Conservation (phyloP, 2,797 vertebrate genomes). For the Gobionotothen gibberifrons region DNA sequence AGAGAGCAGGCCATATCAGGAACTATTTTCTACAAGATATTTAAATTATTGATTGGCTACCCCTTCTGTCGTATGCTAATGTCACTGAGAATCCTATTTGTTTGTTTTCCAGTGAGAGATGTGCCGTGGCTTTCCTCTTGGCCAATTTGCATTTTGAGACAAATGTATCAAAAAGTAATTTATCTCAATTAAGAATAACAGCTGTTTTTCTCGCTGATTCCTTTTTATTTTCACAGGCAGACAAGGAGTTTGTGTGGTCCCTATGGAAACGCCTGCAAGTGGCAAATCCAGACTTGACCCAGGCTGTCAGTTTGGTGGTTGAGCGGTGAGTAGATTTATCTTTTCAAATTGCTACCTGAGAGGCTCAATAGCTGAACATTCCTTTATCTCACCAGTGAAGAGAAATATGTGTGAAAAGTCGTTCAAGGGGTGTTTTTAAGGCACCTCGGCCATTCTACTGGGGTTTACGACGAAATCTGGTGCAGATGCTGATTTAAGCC, state of each 20-base stretch:
- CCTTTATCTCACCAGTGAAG: slow-evolving; percentile 71
- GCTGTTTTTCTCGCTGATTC: slow-evolving; percentile 47
- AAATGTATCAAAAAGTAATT: slow-evolving; percentile 35
- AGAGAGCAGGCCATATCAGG: slow-evolving; percentile 74
- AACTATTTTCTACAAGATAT: slow-evolving; percentile 77
- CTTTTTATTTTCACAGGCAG: slow-evolving; percentile 85
- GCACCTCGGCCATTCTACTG: slow-evolving; percentile 76
- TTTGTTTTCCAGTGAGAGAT: slow-evolving; percentile 56
- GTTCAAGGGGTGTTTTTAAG: slow-evolving; percentile 74
- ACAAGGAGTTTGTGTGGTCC: slow-evolving; percentile 98
- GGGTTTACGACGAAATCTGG: slow-evolving; percentile 83
- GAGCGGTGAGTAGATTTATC: slow-evolving; percentile 89
- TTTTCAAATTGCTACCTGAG: slow-evolving; percentile 73
- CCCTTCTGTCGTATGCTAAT: slow-evolving; percentile 76
- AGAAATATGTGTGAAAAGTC: slow-evolving; percentile 81
- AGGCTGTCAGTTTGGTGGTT: slow-evolving; percentile 90
- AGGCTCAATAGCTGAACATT: slow-evolving; percentile 73
- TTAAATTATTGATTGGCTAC: slow-evolving; percentile 80
- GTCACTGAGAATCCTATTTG: slow-evolving; percentile 63
- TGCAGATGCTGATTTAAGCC: slow-evolving; percentile 86
- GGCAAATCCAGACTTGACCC: slow-evolving; percentile 91
- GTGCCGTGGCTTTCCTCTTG: slow-evolving; percentile 37
- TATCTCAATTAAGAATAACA: slow-evolving; percentile 49
- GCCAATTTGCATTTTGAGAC: slow-evolving; percentile 32
- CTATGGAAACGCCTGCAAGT: slow-evolving; percentile 94